Evolutionary conservation across 2,888 invertebrate species (phyloP), one percentile per base, ranked within the genome.

Genomic region (Leistus spinibarbis): DNA sequence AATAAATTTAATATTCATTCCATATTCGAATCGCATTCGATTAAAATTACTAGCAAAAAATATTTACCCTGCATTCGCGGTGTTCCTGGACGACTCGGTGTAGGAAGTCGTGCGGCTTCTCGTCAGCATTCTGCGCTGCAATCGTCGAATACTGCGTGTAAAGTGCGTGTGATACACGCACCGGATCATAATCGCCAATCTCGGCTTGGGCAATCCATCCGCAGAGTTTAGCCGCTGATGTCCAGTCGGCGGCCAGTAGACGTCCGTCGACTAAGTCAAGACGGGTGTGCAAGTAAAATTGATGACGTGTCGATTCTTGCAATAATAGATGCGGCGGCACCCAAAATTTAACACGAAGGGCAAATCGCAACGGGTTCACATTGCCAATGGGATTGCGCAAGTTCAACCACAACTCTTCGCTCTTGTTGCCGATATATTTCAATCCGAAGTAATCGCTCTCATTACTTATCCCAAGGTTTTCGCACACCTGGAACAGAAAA

Each of bases 381-480:
- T 92, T 91, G 74, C 89, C 89, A 78, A 95, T 90, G 66, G 92
- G 91, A 86, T 96, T 96, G 77, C 96, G 89, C 81, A 96, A 86
- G 85, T 96, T 96, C 78, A 95, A 87, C 96, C 96, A 96, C 69
- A 95, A 89, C 78, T 92, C 92, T 77, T 94, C 94, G 40, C 93
- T 92, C 77, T 84, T 85, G 79, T 81, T 82, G 77, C 82, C 83
- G 78, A 84, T 84, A 82, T 90, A 91, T 82, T 95, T 93, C 77
- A 96, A 89, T 0, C 96, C 96, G 85, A 96, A 95, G 86, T 96
- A 96, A 85, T 96, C 96, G 78, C 92, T 91, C 86, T 95, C 95
- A 78, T 93, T 93, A 80, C 93, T 91, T 81, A 96, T 94, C 78
- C 92, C 93, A 78, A 96, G 86, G 79, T 91, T 91, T 82, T 93